These are phyloP conservation scores for Epizoanthus ramosus DNA, from an alignment of 92 coral and sea anemone genomes.

Conservation along the genomic window DNA sequence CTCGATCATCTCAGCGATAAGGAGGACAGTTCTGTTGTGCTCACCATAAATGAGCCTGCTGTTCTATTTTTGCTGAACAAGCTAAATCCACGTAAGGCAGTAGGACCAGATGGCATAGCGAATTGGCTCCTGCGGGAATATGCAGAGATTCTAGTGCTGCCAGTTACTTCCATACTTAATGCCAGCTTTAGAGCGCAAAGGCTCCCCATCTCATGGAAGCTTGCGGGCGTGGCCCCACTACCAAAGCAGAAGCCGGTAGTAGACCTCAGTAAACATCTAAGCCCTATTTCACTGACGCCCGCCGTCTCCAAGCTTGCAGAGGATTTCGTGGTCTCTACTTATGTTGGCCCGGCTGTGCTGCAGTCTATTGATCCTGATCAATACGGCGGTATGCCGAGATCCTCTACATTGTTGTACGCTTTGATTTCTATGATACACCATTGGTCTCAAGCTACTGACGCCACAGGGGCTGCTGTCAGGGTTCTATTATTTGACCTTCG, in stretches of 20 bases:
- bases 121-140: slow-evolving; percentile 41
- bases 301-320: too few relatives aligned
- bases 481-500: too few relatives aligned
- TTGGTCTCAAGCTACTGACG: too few relatives aligned
- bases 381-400: too few relatives aligned
- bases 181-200: slow-evolving; percentile 23
- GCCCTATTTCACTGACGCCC: background rate
- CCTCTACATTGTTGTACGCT: too few relatives aligned
- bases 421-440: too few relatives aligned
- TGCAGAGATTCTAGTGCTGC: slow-evolving; percentile 23
- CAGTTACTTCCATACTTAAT: slow-evolving; percentile 12
- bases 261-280: slow-evolving; percentile 5
- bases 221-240: slow-evolving; percentile 6
- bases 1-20: background rate
- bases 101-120: slow-evolving; percentile 30
- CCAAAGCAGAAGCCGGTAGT: slow-evolving; percentile 7
- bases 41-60: background rate
- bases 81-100: background rate
- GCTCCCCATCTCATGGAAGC: slow-evolving; percentile 11
- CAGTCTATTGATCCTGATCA: too few relatives aligned
- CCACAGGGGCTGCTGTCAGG: too few relatives aligned
- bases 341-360: too few relatives aligned
- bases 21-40: background rate
- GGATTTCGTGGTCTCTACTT: too few relatives aligned
- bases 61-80: background rate